Percentiles rank a stretch among this genome's conserved stretches.
Conservation (phyloP, 2,888 invertebrate species). For the Syrphus vitripennis region DNA sequence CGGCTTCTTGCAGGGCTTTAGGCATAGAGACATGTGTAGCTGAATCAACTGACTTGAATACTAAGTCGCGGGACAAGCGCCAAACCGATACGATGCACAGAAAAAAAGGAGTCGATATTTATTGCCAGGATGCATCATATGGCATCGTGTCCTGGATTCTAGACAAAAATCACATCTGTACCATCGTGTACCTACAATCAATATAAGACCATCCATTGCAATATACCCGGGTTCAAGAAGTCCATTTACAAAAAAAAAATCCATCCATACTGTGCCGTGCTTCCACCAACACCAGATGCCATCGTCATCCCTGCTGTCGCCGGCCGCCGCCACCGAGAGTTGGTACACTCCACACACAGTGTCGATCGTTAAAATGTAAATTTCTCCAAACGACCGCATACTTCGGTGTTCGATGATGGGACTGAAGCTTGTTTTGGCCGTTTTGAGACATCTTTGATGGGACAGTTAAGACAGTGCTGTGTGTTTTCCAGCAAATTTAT, state of each 20-base stretch:
- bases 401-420: constrained; percentile 18
- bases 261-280: constrained; percentile 31
- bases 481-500: constrained; percentile 48
- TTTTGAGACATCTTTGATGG: constrained; percentile 1
- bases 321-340: neutral
- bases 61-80: constrained; percentile 75
- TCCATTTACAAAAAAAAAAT: neutral
- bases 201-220: constrained; percentile 21
- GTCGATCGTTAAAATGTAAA: constrained; percentile 62
- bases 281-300: neutral
- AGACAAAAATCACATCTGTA: constrained; percentile 15
- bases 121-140: constrained; percentile 29
- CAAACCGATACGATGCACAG: constrained; percentile 23
- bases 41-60: constrained; percentile 78
- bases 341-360: constrained; percentile 18
- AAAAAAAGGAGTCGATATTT: constrained; percentile 8
- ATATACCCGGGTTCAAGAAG: neutral
- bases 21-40: constrained; percentile 78
- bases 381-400: constrained; percentile 51
- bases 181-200: neutral
- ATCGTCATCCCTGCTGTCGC: constrained; percentile 15
- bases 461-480: neutral
- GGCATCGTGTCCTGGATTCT: constrained; percentile 11
- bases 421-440: constrained; percentile 26
- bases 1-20: neutral